Base-by-base conservation (phyloP, 2,888 invertebrate species). In the Lycocerus yunnanus region DNA sequence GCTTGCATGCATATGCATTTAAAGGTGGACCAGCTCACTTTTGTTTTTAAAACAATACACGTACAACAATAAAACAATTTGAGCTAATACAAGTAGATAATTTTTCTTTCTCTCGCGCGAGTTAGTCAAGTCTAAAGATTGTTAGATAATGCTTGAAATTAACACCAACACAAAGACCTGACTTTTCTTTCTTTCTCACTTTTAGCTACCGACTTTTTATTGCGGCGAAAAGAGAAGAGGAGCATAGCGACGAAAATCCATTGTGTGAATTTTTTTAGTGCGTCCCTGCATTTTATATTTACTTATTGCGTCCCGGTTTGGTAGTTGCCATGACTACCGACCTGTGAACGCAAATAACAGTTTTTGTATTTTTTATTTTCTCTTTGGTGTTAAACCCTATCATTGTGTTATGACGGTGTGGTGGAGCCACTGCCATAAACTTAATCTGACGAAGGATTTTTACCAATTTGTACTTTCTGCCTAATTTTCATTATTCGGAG, bases 51-150 rank as follows among this genome's bases (percentile, higher is more conserved):
- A 86, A 87, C 86, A 87, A 87, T 87, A 84, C 81, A 77, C 58
- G 73, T 72, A 63, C 74, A 77, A 79, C 78, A 78, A 80, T 83
- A 78, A 79, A 82, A 78, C 80, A 80, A 77, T 78, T 79, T 85
- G 86, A 80, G 77, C 85, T 77, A 82, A 79, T 82, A 79, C 78
- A 84, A 84, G 85, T 82, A 86, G 86, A 86, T 87, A 86, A 87
- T 87, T 87, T 87, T 86, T 87, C 87, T 85, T 87, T 86, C 86
- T 87, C 87, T 87, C 86, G 85, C 85, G 86, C 86, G 84, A 85
- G 86, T 87, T 86, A 87, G 87, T 87, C 86, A 87, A 86, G 87
- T 87, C 86, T 87, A 85, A 87, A 87, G 87, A 87, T 87, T 84
- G 85, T 85, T 85, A 87, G 87, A 87, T 87, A 87, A 87, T 85